Percentiles rank a stretch among this genome's conserved stretches.
Conservation (phyloP, 2,888 invertebrate species). For the Nipponacmea schrenckii region DNA sequence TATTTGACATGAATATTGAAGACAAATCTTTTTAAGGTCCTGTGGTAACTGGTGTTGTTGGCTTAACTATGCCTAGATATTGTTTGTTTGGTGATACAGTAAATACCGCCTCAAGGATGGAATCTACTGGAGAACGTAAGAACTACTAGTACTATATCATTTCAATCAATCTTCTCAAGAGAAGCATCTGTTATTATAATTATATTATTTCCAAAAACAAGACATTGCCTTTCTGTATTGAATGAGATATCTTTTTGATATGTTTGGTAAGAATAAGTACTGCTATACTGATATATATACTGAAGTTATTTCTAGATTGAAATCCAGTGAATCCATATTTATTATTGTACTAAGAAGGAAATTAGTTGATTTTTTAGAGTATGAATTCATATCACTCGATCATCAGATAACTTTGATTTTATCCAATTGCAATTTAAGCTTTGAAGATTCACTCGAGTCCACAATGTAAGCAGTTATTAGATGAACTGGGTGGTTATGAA, state of each 20-base stretch:
- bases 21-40: slow-evolving; percentile 74
- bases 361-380: no score
- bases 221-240: neutral
- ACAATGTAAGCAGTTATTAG: slow-evolving; percentile 61
- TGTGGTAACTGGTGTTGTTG: slow-evolving; percentile 91
- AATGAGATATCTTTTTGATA: neutral
- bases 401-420: no score
- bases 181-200: no score
- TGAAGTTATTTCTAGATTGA: no score
- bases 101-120: slow-evolving; percentile 76
- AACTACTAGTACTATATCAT: neutral
- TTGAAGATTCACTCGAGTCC: slow-evolving; percentile 67
- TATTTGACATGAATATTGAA: no score
- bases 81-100: slow-evolving; percentile 93
- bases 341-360: no score
- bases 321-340: no score
- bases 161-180: no score
- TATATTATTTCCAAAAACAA: neutral
- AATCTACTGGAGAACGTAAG: slow-evolving; percentile 54
- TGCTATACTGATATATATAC: no score
- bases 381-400: no score
- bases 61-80: slow-evolving; percentile 91
- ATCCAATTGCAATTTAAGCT: slow-evolving; percentile 44
- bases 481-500: slow-evolving; percentile 65
- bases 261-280: neutral